A percentile compares a stretch with the other conserved stretches of the same genome.
Conservation (phyloP, 2,113 vertebrate genomes). For the Polypterus bichir region DNA sequence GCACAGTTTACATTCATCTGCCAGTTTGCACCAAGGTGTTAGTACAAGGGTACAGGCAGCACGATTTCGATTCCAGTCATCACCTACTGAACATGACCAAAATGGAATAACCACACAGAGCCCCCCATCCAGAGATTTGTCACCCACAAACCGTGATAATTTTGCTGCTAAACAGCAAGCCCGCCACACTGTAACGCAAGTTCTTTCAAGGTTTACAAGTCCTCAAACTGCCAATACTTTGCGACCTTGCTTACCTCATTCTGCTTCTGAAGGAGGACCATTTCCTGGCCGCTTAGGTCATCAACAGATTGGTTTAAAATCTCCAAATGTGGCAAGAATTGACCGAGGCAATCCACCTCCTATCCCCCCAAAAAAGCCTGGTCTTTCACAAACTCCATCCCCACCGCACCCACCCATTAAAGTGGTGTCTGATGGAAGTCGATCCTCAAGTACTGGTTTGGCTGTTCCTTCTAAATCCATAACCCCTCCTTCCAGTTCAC, state of each 20-base stretch:
- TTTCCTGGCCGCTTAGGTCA: constrained; percentile 53
- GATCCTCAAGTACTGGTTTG: constrained; percentile 59
- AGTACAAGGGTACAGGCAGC: constrained; percentile 87
- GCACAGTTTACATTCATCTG: constrained; percentile 50
- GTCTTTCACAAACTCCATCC: constrained; percentile 89
- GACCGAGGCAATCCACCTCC: constrained; percentile 94
- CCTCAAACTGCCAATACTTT: constrained; percentile 52
- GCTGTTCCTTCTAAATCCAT: constrained; percentile 59
- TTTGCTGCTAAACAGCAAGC: constrained; percentile 85
- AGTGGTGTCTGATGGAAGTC: constrained; percentile 65
- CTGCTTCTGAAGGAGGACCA: constrained; percentile 49
- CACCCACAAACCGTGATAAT: constrained; percentile 85
- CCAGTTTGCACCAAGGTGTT: constrained; percentile 56
- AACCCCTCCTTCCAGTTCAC: constrained; percentile 52
- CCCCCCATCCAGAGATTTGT: constrained; percentile 77
- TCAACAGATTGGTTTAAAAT: constrained; percentile 65
- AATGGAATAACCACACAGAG: constrained; percentile 81
- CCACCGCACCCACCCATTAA: constrained; percentile 85
- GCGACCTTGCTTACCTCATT: constrained; percentile 43
- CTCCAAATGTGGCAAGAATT: constrained; percentile 71
- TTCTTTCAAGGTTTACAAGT: constrained; percentile 84
- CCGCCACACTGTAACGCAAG: constrained; percentile 91
- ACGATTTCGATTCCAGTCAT: constrained; percentile 83
- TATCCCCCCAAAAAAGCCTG: constrained; percentile 96
- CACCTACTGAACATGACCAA: constrained; percentile 81